Percentiles rank a stretch among this genome's conserved stretches.
phyloP scores from a whole-genome alignment of 2,797 vertebrate species.

The Florisuga fusca region DNA sequence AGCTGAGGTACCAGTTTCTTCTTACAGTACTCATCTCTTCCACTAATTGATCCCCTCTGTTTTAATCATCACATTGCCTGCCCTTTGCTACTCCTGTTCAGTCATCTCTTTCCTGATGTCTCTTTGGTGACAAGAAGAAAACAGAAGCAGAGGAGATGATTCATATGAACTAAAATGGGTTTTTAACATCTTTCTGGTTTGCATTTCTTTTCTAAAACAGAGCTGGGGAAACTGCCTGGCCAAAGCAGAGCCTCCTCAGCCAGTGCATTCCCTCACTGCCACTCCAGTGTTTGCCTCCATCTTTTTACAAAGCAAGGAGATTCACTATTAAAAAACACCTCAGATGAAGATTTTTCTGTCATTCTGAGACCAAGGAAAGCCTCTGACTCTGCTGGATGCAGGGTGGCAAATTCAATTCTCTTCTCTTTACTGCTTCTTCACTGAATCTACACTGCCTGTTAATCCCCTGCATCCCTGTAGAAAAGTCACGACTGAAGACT shows the following conservation, averaged over 20 bases:
- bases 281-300: accelerated
- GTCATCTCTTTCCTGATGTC: not conserved
- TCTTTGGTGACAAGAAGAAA: not conserved
- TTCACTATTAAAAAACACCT: not conserved
- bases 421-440: slow-evolving; percentile 8
- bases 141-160: not conserved
- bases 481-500: slow-evolving; percentile 55
- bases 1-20: not conserved
- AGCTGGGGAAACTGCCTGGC: not conserved
- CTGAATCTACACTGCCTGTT: not conserved
- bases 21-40: not conserved
- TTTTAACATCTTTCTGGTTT: not conserved
- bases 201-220: not conserved
- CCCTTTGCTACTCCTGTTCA: not conserved
- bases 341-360: not conserved
- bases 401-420: slow-evolving; percentile 28
- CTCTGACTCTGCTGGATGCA: not conserved
- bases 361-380: not conserved
- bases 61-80: not conserved
- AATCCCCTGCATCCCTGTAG: slow-evolving; percentile 5
- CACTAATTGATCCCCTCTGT: not conserved
- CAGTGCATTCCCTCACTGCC: not conserved
- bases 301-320: not conserved
- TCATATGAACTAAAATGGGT: not conserved
- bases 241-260: not conserved